Conservation (phyloP, 1,140 invertebrate species). For the Cataglyphis hispanica region DNA sequence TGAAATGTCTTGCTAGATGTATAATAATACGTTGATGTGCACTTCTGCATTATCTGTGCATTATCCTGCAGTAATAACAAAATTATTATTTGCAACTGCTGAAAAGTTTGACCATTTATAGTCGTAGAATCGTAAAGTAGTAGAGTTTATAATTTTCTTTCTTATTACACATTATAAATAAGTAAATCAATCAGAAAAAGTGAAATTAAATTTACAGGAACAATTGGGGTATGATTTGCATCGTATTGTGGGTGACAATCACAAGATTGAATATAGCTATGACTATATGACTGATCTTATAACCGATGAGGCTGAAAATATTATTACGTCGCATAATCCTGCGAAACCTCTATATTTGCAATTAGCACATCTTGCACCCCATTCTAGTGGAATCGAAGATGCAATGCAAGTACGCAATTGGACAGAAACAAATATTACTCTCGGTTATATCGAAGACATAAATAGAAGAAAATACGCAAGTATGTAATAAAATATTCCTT, state of each 20-base stretch:
- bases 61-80: too few relatives aligned
- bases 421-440: slow-evolving; percentile 86
- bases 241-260: slow-evolving; percentile 77
- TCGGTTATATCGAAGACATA: slow-evolving; percentile 87
- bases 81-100: too few relatives aligned
- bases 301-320: slow-evolving; percentile 86
- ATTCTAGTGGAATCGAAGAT: slow-evolving; percentile 84
- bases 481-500: slow-evolving; percentile 66
- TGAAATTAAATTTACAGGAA: slow-evolving; percentile 55
- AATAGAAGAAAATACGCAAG: slow-evolving; percentile 88
- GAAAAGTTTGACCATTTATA: too few relatives aligned
- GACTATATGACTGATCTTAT: slow-evolving; percentile 89
- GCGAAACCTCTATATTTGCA: slow-evolving; percentile 88
- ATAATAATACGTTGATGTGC: background rate
- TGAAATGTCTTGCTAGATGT: background rate
- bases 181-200: background rate
- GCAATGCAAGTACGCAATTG: slow-evolving; percentile 85
- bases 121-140: too few relatives aligned
- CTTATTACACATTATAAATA: background rate
- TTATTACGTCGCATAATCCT: slow-evolving; percentile 87
- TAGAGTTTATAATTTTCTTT: too few relatives aligned
- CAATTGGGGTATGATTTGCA: slow-evolving; percentile 87
- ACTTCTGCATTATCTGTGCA: too few relatives aligned
- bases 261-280: slow-evolving; percentile 81
- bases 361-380: slow-evolving; percentile 88